These are phyloP conservation scores for Cyclura pinguis DNA, from an alignment of 2,797 vertebrate species.

Conservation along the genomic window DNA sequence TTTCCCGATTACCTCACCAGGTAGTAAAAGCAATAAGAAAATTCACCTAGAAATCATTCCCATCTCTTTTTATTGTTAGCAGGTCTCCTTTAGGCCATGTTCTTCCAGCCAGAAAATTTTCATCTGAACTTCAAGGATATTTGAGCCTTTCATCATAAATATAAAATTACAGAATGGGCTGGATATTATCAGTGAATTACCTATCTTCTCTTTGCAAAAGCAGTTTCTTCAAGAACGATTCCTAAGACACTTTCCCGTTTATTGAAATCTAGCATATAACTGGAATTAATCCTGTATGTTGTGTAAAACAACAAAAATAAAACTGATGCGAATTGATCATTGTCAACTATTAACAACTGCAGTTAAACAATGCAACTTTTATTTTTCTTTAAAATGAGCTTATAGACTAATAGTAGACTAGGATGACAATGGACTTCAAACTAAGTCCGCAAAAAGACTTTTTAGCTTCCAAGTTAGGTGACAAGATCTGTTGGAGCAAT, in stretches of 20 bases:
- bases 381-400: neutral
- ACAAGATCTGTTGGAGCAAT: constrained; percentile 19
- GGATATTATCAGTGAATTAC: neutral
- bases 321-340: neutral
- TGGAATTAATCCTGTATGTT: neutral
- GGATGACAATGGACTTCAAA: constrained; percentile 28
- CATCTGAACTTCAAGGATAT: neutral
- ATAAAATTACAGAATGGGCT: neutral
- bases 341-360: neutral
- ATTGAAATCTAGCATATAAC: neutral
- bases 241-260: neutral
- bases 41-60: neutral
- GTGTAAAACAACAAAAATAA: neutral
- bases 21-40: too few species aligned
- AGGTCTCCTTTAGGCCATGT: neutral
- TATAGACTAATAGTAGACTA: constrained; percentile 28
- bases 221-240: neutral
- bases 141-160: neutral
- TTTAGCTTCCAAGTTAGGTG: constrained; percentile 49
- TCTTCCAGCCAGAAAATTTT: neutral
- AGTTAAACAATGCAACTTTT: constrained; percentile 3
- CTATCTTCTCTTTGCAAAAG: neutral
- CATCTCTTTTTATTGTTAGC: neutral
- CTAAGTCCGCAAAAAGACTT: constrained; percentile 10
- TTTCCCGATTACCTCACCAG: too few species aligned